These are phyloP conservation scores for Drosophila takahashii DNA, from an alignment of 1,140 invertebrate genomes.

Conservation along the genomic window DNA sequence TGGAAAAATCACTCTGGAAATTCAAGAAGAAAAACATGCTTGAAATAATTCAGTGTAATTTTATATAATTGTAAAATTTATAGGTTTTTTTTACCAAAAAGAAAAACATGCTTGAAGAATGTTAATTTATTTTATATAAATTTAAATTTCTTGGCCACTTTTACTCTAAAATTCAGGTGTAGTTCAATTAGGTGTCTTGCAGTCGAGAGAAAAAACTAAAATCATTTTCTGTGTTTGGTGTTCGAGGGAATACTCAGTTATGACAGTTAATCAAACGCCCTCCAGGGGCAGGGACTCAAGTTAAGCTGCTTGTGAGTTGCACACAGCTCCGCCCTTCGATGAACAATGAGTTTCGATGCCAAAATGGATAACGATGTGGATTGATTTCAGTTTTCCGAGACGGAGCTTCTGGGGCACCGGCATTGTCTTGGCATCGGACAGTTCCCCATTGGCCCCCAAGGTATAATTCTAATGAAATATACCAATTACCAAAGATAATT, in stretches of 20 bases:
- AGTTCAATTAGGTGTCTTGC: not conserved
- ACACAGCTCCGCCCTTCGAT: not conserved
- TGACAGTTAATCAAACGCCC: slow-evolving; percentile 38
- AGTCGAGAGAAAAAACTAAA: not conserved
- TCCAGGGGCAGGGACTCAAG: slow-evolving; percentile 3
- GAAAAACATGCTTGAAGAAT: no score
- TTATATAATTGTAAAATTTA: no score
- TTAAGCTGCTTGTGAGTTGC: slow-evolving; percentile 1
- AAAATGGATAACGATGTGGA: slow-evolving; percentile 1
- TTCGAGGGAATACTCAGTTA: slow-evolving; percentile 8
- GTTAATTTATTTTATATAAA: no score
- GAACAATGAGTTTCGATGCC: not conserved
- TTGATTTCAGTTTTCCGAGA: not conserved
- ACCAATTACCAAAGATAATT: slow-evolving; percentile 11
- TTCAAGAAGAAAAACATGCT: no score
- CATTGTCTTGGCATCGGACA: not conserved
- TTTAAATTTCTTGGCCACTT: no score
- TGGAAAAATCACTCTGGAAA: no score
- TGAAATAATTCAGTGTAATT: no score
- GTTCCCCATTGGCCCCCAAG: not conserved
- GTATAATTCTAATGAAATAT: not conserved
- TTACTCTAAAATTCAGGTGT: no score
- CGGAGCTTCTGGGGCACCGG: no score
- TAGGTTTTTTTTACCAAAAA: no score
- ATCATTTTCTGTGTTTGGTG: not conserved